Percentiles rank a stretch among this genome's conserved stretches.
phyloP scores from a whole-genome alignment of 2,113 vertebrate species.

The Hippopotamus amphibius region DNA sequence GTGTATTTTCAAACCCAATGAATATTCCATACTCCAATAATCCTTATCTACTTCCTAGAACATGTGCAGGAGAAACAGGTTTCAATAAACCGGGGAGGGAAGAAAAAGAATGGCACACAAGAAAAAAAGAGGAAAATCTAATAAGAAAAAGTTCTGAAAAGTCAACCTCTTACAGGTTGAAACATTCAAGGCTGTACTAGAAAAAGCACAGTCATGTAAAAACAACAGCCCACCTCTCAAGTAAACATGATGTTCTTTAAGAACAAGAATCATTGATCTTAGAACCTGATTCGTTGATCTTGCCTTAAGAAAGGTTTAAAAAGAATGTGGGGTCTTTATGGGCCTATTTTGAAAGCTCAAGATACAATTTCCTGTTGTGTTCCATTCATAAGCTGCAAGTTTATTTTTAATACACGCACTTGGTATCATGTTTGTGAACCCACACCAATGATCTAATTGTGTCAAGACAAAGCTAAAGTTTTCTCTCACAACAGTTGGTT shows the following conservation, averaged over 20 bases:
- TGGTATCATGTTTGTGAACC: neutral
- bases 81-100: neutral
- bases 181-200: neutral
- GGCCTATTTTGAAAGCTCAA: neutral
- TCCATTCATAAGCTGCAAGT: neutral
- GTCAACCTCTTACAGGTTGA: neutral
- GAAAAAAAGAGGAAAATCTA: neutral
- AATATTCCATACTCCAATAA: neutral
- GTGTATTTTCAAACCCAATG: neutral
- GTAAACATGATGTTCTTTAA: neutral
- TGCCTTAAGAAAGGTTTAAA: neutral
- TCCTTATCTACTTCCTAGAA: neutral
- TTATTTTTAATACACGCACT: slow-evolving; percentile 33
- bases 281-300: neutral
- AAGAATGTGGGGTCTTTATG: neutral
- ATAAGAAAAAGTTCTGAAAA: neutral
- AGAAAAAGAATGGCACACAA: neutral
- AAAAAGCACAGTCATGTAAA: neutral
- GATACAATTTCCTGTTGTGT: neutral
- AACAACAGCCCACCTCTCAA: neutral
- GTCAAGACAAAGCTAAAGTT: neutral
- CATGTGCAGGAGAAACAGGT: neutral
- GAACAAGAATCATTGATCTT: neutral
- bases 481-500: neutral
- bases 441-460: neutral